phyloP scores from a whole-genome alignment of 2,797 vertebrate genomes.

The Loriculus beryllinus region DNA sequence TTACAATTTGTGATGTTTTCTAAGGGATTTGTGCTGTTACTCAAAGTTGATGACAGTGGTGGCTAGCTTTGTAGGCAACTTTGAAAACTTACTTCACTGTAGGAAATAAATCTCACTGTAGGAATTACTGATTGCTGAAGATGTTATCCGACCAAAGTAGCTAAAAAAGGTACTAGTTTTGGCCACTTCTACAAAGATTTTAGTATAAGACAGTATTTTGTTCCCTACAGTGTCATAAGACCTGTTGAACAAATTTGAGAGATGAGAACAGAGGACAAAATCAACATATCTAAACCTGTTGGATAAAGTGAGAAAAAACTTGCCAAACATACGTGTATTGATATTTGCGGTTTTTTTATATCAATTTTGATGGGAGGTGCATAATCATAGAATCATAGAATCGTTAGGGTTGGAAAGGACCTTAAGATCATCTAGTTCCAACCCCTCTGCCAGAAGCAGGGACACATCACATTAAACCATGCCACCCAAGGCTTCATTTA shows the following conservation, averaged over 20 bases:
- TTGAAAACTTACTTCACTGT: not conserved
- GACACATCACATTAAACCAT: too few relatives aligned
- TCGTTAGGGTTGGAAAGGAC: not conserved
- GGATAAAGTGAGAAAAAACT: not conserved
- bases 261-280: not conserved
- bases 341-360: not conserved
- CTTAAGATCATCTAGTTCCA: not conserved
- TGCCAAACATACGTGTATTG: not conserved
- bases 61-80: not conserved
- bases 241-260: not conserved
- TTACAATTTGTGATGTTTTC: not conserved
- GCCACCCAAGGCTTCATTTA: too few relatives aligned
- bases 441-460: not conserved
- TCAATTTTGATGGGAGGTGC: not conserved
- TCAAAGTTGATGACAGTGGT: not conserved
- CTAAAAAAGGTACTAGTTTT: not conserved
- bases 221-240: not conserved
- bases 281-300: not conserved
- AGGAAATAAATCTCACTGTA: not conserved
- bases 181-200: not conserved
- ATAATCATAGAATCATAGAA: not conserved
- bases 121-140: not conserved
- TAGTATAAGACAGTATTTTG: not conserved
- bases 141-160: not conserved
- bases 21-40: not conserved